Evolutionary conservation across 2,797 vertebrate genomes (phyloP).

Genomic region (Oreochromis mossambicus): DNA sequence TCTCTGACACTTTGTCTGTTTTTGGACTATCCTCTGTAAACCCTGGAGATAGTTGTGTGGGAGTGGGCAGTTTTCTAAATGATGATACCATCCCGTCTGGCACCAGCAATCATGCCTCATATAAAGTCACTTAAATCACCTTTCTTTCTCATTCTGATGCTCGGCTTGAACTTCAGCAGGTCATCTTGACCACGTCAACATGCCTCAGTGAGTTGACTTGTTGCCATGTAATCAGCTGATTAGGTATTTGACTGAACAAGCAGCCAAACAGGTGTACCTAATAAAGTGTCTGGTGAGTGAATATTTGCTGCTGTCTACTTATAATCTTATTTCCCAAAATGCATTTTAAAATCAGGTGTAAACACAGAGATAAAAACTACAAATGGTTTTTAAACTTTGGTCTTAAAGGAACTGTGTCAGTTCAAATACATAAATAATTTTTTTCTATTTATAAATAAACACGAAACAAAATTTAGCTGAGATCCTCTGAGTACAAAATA

Average conservation of each 20-base stretch:
- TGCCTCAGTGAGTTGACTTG: background rate
- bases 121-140: background rate
- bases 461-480: background rate
- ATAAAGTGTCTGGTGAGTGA: background rate
- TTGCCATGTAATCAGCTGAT: background rate
- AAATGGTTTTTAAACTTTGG: background rate
- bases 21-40: background rate
- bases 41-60: background rate
- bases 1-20: background rate
- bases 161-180: background rate
- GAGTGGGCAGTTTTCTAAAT: background rate
- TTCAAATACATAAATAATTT: background rate
- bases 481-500: background rate
- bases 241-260: background rate
- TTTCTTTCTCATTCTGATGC: background rate
- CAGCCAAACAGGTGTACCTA: background rate
- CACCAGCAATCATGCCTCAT: background rate
- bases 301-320: background rate
- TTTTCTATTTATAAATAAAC: background rate
- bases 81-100: background rate
- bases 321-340: background rate
- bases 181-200: background rate
- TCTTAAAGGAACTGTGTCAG: background rate
- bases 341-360: background rate
- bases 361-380: background rate